Base-by-base conservation (phyloP, 2,113 vertebrate genomes). In the Daboia siamensis region DNA sequence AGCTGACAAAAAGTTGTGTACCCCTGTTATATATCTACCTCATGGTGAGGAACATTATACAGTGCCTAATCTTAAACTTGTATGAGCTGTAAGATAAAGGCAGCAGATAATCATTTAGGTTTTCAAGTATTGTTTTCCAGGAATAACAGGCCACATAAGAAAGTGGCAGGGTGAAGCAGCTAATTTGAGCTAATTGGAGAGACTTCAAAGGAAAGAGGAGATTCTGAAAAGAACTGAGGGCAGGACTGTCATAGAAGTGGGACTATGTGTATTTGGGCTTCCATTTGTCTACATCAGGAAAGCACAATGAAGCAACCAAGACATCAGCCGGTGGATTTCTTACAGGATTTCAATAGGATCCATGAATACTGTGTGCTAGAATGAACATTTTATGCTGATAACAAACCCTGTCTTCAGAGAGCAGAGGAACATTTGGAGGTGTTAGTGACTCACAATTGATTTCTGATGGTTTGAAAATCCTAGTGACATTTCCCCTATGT, bases 381-480 rank as follows among this genome's bases (percentile, higher is more conserved):
- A 44, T 23, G 44, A 1, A 23, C 0, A 0, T 48, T 33, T 64
- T 52, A 59, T 0, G 0, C 89, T 86, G 90, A 23, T 24, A 95
- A 8, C 0, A 5, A 13, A 4, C 33, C n/a, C 0, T 6, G 11
- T 0, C 1, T 80, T 93, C 0, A 0, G 46, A 52, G 91, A 89
- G n/a, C 33, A 52, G 23, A 7, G 23, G 55, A 51, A 93, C 55
- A 52, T 89, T 90, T 61, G 7, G 13, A 8, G 44, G 5, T 0
- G 11, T 44, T 15, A 21, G 2, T 1, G 33, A 86, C 12, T 86
- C 88, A n/a, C 26, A 48, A 74, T 1, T 24, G 44, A 3, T 84
- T 93, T 93, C 88, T 89, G 6, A 3, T 84, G 74, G 17, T 92
- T 92, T 93, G 33, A 90, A 93, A 92, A 55, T 54, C 86, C 48